Evolutionary conservation across 2,888 invertebrate species (phyloP).

Genomic region (Artemia sinica): DNA sequence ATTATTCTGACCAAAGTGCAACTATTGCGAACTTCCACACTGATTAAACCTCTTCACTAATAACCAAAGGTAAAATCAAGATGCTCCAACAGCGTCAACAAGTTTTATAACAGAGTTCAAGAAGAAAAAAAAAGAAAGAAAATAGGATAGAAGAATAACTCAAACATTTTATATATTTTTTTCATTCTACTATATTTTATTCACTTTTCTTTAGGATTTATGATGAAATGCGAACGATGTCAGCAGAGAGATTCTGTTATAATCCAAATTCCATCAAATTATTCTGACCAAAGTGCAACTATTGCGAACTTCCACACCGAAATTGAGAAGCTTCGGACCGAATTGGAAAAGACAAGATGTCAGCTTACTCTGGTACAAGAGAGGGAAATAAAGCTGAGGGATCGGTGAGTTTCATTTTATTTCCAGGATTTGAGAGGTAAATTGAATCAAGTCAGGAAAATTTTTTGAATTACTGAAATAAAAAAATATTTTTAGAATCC

Average conservation of each 20-base stretch:
- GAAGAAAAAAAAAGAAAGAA: no score
- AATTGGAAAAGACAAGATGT: conserved; percentile 34
- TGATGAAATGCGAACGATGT: conserved; percentile 27
- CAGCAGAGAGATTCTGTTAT: conserved; percentile 25
- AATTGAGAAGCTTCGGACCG: conserved; percentile 33
- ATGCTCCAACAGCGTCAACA: no score
- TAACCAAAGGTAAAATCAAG: no score
- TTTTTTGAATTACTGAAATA: no score
- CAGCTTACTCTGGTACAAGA: conserved; percentile 32
- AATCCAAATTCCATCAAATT: conserved; percentile 25
- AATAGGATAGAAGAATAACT: no score
- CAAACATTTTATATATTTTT: no score
- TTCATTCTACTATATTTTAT: no score
- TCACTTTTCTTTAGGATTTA: conserved; percentile 22
- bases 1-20: conserved; percentile 27
- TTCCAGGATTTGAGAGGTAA: no score
- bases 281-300: conserved; percentile 26
- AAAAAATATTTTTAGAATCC: no score
- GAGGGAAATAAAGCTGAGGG: conserved; percentile 33
- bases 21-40: conserved; percentile 29
- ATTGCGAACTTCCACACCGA: conserved; percentile 31
- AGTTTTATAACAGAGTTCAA: no score
- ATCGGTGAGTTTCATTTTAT: conserved; percentile 29
- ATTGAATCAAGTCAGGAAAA: no score
- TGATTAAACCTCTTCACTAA: no score